Base-by-base conservation (phyloP, 2,797 vertebrate genomes). In the Paedocypris micromegethes region DNA sequence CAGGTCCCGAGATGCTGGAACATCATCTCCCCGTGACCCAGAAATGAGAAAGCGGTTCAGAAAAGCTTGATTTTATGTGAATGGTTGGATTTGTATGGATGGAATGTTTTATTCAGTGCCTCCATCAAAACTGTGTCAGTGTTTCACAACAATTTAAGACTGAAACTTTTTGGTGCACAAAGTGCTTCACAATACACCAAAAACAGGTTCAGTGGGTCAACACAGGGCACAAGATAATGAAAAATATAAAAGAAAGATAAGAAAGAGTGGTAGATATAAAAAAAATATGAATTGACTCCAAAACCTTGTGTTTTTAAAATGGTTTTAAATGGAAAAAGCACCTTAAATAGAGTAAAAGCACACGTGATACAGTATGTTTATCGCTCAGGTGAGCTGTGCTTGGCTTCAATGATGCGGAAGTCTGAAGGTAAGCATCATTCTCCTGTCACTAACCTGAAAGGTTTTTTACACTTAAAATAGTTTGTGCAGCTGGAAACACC, bases 211-310 rank as follows among this genome's bases (percentile, higher is more conserved):
- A n/a, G 48, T 42, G 9, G 38, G 23, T 39, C 9, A 2, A 42
- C 4, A n/a, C 48, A 8, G 40, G 37, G n/a, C 46, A 23, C 3
- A 40, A 46, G 6, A 56, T 43, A 65, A 55, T 6, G 44, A 41
- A 47, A 44, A 23, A 7, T 51, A 41, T 56, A 41, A 66, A 66
- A 66, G 39, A 66, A 66, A 58, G 39, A 66, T 49, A 55, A 50
- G 54, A 23, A 23, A 23, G 23, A 23, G n/a, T 57, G 53, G 53
- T 23, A 9, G 50, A n/a, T 55, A 42, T 61, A 41, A 68, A 68
- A 61, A 47, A 60, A 40, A 41, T 41, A 68, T 68, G 56, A 70
- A 59, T 0, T 9, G 62, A 69, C 48, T 44, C 6, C 41, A 43
- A 55, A 56, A 23, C 52, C 23, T 23, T 62, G 9, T 50, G 58